Percentiles rank a stretch among this genome's conserved stretches.
These are phyloP conservation scores for Cantharis flavilabris DNA, from an alignment of 2,888 invertebrate species.

Conservation along the genomic window DNA sequence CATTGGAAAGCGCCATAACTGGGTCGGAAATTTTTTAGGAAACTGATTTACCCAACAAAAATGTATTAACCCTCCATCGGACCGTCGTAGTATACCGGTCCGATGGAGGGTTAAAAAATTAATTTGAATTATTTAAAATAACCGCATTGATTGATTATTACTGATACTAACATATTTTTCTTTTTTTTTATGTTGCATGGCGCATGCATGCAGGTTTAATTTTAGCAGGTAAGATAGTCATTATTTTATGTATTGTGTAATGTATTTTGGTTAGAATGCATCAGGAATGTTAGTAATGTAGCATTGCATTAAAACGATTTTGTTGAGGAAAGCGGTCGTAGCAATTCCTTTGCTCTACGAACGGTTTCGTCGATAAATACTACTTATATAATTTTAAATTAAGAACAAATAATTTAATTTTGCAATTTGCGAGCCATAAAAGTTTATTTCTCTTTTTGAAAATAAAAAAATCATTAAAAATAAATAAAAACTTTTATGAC, in stretches of 20 bases:
- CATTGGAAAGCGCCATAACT: no score
- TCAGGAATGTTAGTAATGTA: background rate
- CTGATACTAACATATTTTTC: slow-evolving; percentile 28
- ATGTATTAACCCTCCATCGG: no score
- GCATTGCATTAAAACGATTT: background rate
- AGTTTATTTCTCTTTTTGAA: background rate
- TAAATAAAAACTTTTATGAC: background rate
- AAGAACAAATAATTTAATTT: background rate
- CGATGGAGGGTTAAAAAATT: background rate
- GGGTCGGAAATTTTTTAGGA: no score
- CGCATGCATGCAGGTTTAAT: slow-evolving; percentile 56
- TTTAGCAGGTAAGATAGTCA: slow-evolving; percentile 57
- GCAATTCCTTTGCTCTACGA: background rate
- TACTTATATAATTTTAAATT: no score
- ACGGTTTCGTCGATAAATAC: background rate
- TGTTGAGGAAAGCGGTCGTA: background rate
- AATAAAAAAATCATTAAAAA: background rate
- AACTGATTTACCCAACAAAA: no score
- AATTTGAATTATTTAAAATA: background rate
- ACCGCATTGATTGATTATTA: background rate
- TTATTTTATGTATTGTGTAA: slow-evolving; percentile 9
- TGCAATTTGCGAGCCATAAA: background rate
- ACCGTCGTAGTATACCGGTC: no score
- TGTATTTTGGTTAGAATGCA: background rate
- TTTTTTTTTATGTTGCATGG: slow-evolving; percentile 56